Evolutionary conservation across 2,888 invertebrate species (phyloP), one percentile per base, ranked within the genome.

Genomic region (Drymonia ruficornis): DNA sequence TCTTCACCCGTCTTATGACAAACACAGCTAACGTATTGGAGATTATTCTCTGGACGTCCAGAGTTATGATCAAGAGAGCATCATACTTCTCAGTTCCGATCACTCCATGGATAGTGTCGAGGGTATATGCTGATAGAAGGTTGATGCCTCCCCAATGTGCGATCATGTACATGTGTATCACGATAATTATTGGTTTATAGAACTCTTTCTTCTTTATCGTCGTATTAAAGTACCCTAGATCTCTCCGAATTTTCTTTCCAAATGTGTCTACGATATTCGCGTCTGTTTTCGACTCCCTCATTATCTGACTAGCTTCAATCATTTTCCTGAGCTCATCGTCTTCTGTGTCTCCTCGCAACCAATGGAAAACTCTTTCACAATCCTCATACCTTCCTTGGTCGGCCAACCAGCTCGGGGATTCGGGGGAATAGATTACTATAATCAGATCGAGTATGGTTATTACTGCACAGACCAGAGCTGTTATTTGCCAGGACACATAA

Each of bases 351-450:
- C 94, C 94, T 62, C 94, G 83, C 47, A 94, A 87, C 86, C 91
- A 94, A 46, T 87, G 82, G 18, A 94, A 93, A 0, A 93, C 85
- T 15, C 79, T 72, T 56, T 87, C 84, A 0, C 95, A 94, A 44
- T 94, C 90, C 0, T 87, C 86, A 1, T 86, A 76, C 15, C 87
- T 84, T 5, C 91, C 93, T 55, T 93, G 93, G 16, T 92, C 87
- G 0, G 94, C 84, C 19, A 95, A 71, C 94, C 94, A 95, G 52
- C 89, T 87, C 0, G 95, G 95, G 1, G 95, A 93, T 78, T 95
- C 95, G 0, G 94, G 94, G 4, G 81, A 79, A 49, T 65, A 73
- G 23, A 78, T 57, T 0, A 78, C 72, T 15, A 82, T 76, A 0
- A 80, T 8, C 12, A 94, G 72, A 15, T 93, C 84, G 1, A 87